phyloP scores from a whole-genome alignment of 2,888 invertebrate species.

The Drosophila atroscutellata region DNA sequence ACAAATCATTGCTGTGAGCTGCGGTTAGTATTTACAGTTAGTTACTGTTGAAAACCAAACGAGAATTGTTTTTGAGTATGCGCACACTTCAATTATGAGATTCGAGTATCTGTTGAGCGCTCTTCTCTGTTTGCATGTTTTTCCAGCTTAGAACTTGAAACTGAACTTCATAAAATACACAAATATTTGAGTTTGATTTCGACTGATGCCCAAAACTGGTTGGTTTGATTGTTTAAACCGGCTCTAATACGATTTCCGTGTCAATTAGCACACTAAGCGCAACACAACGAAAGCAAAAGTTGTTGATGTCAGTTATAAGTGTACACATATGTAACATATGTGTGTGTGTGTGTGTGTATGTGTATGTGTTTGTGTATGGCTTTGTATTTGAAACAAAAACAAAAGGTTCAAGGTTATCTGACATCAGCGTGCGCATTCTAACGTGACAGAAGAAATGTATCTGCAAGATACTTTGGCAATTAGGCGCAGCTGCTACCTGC shows the following conservation, averaged over 20 bases:
- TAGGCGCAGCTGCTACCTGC: conserved; percentile 79
- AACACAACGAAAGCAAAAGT: conserved; percentile 74
- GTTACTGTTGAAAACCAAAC: neutral
- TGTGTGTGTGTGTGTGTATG: neutral
- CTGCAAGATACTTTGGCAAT: conserved; percentile 73
- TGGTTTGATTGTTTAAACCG: conserved; percentile 63
- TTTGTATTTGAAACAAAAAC: conserved; percentile 52
- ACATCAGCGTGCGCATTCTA: conserved; percentile 69
- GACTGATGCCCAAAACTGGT: conserved; percentile 59
- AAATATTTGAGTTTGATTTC: conserved; percentile 35
- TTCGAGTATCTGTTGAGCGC: neutral
- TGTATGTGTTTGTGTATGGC: neutral
- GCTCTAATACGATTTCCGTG: conserved; percentile 72
- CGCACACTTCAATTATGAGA: neutral
- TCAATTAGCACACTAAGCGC: conserved; percentile 68
- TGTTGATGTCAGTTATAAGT: conserved; percentile 59
- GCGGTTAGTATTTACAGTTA: neutral
- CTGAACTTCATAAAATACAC: neutral
- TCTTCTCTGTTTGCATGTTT: neutral
- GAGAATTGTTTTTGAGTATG: neutral
- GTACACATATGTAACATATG: neutral
- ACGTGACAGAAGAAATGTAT: conserved; percentile 78
- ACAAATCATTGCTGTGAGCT: neutral
- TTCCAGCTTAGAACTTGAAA: neutral
- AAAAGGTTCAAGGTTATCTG: conserved; percentile 78